Evolutionary conservation across 2,888 invertebrate genomes (phyloP), one percentile per base, ranked within the genome.

Genomic region (Odontocolon sp.): DNA sequence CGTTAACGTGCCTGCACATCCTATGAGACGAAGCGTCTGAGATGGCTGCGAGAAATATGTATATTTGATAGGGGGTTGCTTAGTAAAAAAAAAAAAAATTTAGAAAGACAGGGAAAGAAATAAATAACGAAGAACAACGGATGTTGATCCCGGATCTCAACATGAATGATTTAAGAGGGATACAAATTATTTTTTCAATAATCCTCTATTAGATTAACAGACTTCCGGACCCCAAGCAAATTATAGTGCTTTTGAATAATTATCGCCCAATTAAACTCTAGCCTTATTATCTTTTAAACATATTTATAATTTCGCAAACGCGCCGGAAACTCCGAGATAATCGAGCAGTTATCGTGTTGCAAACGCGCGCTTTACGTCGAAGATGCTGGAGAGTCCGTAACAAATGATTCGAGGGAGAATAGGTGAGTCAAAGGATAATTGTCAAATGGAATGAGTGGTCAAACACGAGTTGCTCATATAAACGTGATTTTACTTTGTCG

Each of bases 21-120:
- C 71, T 66, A 66, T 75, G 64, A 74, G 83, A 76, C 82, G 67
- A 68, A 72, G 61, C 81, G 77, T 78, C 75, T 69, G 87, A 80
- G 74, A 88, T 87, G 88, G 81, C 72, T 50, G 57, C 79, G 83
- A 84, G 66, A 74, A 79, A 76, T 45, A 83, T 84, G 82, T 82
- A 83, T 80, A 86, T 84, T 86, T 87, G 85, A 86, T 87, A 86
- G 83, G 57, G 63, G 57, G 57, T 50, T 52, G 50, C 59, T 68
- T 57, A 9, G 50, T 45, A 45, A 31, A 42, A 42, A 14, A 61
- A 28, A 26, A 1, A 18, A 31, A 52, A 57, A 16, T 26, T 14
- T 36, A 18, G 1, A 50, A 38, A 69, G 11, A 18, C 56, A 56
- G 6, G n/a, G 50, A 11, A 2, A 59, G 14, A 21, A n/a, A 8